phyloP scores from a whole-genome alignment of 1,140 invertebrate species.

The Anagrus nilaparvatae region DNA sequence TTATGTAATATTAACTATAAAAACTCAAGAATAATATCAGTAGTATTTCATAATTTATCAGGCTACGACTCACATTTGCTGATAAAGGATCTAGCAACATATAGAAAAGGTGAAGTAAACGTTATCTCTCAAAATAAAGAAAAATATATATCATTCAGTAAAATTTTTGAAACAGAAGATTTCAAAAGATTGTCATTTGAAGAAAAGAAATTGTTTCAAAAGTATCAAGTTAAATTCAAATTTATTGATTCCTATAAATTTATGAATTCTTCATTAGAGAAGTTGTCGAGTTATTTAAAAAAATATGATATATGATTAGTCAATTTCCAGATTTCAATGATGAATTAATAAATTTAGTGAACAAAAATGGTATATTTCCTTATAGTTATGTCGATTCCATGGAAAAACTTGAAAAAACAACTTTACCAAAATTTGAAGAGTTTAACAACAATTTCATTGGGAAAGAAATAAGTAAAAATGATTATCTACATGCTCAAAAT shows the following conservation, averaged over 20 bases:
- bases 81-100: constrained; percentile 13
- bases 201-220: too few relatives aligned
- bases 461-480: constrained; percentile 23
- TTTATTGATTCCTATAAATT: constrained; percentile 18
- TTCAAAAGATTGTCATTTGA: too few relatives aligned
- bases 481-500: constrained; percentile 33
- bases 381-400: constrained; percentile 24
- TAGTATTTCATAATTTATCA: constrained; percentile 31
- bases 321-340: background rate
- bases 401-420: too few relatives aligned
- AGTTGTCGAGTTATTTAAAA: constrained; percentile 13
- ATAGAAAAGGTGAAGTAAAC: constrained; percentile 4
- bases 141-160: constrained; percentile 21
- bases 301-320: constrained; percentile 1
- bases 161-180: constrained; percentile 9
- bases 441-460: constrained; percentile 27
- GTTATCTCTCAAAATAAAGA: constrained; percentile 19
- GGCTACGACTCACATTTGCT: constrained; percentile 20
- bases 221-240: constrained; percentile 15
- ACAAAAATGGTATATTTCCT: constrained; percentile 20
- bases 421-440: too few relatives aligned
- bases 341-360: constrained; percentile 2
- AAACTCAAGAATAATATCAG: constrained; percentile 19
- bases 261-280: constrained; percentile 11
- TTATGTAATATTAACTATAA: constrained; percentile 32